A percentile compares a stretch with the other conserved stretches of the same genome.
These are phyloP conservation scores for Cyanoliseus patagonus DNA, from an alignment of 2,113 vertebrate genomes.

Conservation along the genomic window DNA sequence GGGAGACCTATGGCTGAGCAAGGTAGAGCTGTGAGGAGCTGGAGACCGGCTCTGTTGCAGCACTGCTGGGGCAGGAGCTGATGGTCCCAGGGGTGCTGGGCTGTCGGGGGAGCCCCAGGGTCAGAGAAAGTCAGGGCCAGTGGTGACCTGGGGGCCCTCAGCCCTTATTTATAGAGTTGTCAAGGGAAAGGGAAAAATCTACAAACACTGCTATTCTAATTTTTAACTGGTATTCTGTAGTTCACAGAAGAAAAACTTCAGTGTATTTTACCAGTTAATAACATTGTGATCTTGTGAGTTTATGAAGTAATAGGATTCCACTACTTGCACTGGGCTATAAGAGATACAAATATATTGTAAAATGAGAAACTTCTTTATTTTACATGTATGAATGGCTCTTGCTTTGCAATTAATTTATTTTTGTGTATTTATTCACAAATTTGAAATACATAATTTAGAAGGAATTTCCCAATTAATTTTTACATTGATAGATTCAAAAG, in stretches of 20 bases:
- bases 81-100: accelerated
- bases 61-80: accelerated
- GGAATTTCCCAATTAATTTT: background rate
- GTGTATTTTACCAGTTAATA: background rate
- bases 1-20: background rate
- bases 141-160: background rate
- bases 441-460: background rate
- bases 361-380: background rate
- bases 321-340: background rate
- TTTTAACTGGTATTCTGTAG: background rate
- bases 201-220: background rate
- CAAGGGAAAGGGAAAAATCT: background rate
- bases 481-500: background rate
- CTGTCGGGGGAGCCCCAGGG: accelerated
- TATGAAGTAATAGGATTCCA: background rate
- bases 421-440: background rate
- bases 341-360: background rate
- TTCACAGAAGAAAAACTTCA: background rate
- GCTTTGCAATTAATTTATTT: background rate
- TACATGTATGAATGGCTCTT: background rate
- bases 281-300: background rate
- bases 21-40: background rate
- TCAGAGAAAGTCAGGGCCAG: background rate
- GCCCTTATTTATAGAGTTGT: background rate
- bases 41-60: accelerated